Base-by-base conservation (phyloP, 1,140 invertebrate genomes). In the Tetragnatha versicolor region DNA sequence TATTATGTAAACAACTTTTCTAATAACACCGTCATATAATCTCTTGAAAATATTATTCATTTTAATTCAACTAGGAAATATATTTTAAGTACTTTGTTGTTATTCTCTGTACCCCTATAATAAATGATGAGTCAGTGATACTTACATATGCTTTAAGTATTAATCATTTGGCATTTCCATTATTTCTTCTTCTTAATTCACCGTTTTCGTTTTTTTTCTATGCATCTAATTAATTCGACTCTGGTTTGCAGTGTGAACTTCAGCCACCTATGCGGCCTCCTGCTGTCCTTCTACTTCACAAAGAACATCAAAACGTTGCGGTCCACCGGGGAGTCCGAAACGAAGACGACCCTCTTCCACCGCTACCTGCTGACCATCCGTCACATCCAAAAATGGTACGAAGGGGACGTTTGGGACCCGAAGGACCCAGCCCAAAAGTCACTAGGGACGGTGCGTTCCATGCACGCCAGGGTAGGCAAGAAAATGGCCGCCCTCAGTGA, bases 341-440 rank as follows among this genome's bases (percentile, higher is more conserved):
- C 82, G 82, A 85, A 84, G 81, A 84, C 80, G 83, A 81, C 85
- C 81, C 91, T 94, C 0, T 94, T 93, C 84, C 90, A 88, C 72
- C 88, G 94, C 80, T 96, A 96, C 83, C 83, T 92, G 0, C 89
- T 89, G 1, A 94, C 92, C 0, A 85, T 92, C 35, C 85, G 90
- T 3, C 92, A 94, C 81, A 90, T 91, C 17, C 84, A 89, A 2
- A 83, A 89, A 3, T 96, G 94, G 94, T 93, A 93, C 81, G 85
- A 88, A 17, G 85, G 90, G 53, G 87, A 91, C 33, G 87, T 93
- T 4, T 89, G 86, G 86, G 81, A 84, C 5, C 49, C 82, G 25
- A 83, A 84, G 1, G 86, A 86, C 37, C 47, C 72, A 0, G 88
- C 85, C 0, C 84, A 86, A 31, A 83, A 84, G 17, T 87, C 88